Evolutionary conservation across 2,888 invertebrate genomes (phyloP).

Genomic region (Meteorus cinctellus): DNA sequence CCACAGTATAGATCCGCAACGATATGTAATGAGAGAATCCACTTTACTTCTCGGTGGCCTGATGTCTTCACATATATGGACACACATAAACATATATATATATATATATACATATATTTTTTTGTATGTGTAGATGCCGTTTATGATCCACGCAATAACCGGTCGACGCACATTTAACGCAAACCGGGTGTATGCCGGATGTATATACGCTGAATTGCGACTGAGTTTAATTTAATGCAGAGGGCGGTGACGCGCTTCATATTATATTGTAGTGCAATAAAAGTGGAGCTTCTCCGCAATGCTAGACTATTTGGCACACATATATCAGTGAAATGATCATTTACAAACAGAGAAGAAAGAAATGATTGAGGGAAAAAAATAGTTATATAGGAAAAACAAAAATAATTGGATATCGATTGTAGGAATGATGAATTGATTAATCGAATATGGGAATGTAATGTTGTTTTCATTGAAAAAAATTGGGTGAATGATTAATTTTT

Average conservation of each 20-base stretch:
- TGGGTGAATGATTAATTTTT: too few species aligned
- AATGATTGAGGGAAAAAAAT: not conserved
- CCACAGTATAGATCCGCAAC: slow-evolving; percentile 22
- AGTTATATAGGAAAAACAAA: too few species aligned
- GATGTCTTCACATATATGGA: slow-evolving; percentile 22
- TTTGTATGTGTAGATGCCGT: slow-evolving; percentile 20
- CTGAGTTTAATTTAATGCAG: slow-evolving; percentile 14
- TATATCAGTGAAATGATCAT: not conserved
- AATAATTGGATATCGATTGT: too few species aligned
- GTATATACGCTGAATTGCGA: slow-evolving; percentile 15
- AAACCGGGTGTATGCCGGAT: slow-evolving; percentile 42
- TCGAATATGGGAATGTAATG: too few species aligned
- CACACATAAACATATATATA: not conserved
- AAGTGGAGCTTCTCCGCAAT: not conserved
- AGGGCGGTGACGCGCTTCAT: slow-evolving; percentile 5
- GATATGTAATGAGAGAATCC: slow-evolving; percentile 36
- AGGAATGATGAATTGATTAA: too few species aligned
- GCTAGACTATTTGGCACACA: slow-evolving; percentile 22
- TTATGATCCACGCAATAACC: slow-evolving; percentile 46
- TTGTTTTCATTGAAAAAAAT: too few species aligned
- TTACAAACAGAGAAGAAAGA: not conserved
- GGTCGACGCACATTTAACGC: slow-evolving; percentile 41
- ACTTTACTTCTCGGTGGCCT: slow-evolving; percentile 37
- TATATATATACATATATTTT: not conserved
- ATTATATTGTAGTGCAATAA: slow-evolving; percentile 6